Percentiles rank a stretch among this genome's conserved stretches.
Conservation (phyloP, 2,888 invertebrate species). For the Cataglyphis altisquamis region DNA sequence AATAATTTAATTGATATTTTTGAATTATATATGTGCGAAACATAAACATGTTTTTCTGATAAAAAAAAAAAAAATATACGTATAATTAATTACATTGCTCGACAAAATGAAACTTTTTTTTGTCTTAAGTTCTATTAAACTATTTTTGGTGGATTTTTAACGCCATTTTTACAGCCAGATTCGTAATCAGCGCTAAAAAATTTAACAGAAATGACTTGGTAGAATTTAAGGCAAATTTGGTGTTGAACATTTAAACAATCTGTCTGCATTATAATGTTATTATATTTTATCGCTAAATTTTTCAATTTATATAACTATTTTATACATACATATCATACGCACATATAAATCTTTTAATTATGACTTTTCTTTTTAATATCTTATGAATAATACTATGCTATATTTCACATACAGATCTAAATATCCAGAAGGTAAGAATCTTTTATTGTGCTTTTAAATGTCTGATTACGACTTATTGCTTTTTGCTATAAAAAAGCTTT, state of each 20-base stretch:
- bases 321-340: not conserved
- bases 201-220: too few species aligned
- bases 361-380: not conserved
- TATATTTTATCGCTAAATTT: not conserved
- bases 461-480: not conserved
- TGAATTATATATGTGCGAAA: not conserved
- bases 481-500: not conserved
- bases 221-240: too few species aligned
- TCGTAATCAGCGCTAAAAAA: too few species aligned
- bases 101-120: too few species aligned
- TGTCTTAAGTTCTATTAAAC: too few species aligned
- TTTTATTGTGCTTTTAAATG: not conserved
- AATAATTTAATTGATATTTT: constrained; percentile 37
- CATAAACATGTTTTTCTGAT: constrained; percentile 9
- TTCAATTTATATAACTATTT: not conserved
- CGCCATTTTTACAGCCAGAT: too few species aligned
- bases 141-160: too few species aligned
- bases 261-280: not conserved
- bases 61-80: not conserved
- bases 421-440: not conserved
- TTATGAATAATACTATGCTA: not conserved
- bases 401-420: not conserved
- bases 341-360: not conserved
- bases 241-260: not conserved
- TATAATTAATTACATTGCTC: constrained; percentile 6